Evolutionary conservation across 2,888 invertebrate genomes (phyloP), one percentile per base, ranked within the genome.

Genomic region (Nymphalis c-album): DNA sequence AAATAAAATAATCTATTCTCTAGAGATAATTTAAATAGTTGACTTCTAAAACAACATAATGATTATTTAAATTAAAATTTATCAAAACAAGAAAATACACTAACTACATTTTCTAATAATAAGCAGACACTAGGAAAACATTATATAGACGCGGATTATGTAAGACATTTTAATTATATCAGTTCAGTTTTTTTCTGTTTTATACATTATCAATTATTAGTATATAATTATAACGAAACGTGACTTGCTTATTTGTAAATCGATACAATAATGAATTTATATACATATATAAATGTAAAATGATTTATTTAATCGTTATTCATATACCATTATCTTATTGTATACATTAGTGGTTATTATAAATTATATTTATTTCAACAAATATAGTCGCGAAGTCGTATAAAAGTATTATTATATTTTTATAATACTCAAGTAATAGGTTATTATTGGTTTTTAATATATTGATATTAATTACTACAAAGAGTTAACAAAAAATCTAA

Each of bases 161-260:
- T 40, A 40, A 40, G 40, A 10, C 10, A 13, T 26, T 16, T 4
- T 5, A 26, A 3, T 26, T 22, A 26, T 53, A 53, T 53, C 17
- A 6, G 20, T 53, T 47, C 4, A 51, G 0, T 22, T 51, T 51
- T 51, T 51, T 22, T 13, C 22, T 26, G 26, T 26, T 26, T 53
- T 53, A 53, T 16, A 5, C 26, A 26, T 53, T 53, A 7, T 10
- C 22, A 53, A 53, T 26, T 26, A 26, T 13, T 26, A 26, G 26
- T 26, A 53, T 53, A 17, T 53, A n/a, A n/a, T n/a, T n/a, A 53
- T 53, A 17, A 10, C 53, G 1, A 26, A 53, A 26, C 26, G 26
- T 53, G 53, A 53, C 53, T 53, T 26, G 26, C 53, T 53, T 26
- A 53, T 53, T 53, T 53, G 53, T 53, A 53, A 53, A 53, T 26